Evolutionary conservation across 2,113 vertebrate species (phyloP).

Genomic region (Aptenodytes forsteri): DNA sequence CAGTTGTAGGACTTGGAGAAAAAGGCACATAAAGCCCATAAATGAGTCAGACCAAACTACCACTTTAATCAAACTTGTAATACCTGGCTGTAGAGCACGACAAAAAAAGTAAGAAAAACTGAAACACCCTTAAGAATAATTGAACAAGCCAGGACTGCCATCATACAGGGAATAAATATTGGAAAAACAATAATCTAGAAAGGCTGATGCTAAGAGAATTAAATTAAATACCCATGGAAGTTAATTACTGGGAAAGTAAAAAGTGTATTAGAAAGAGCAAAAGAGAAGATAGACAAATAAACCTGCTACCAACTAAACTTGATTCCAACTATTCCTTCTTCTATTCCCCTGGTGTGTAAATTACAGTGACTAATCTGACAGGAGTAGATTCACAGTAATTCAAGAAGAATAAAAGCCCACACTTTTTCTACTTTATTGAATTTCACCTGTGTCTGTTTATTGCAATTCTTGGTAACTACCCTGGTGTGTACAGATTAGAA

Average conservation of each 20-base stretch:
- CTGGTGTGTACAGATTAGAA: not conserved
- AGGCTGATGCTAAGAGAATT: conserved; percentile 34
- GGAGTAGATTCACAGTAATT: not conserved
- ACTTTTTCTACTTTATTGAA: not conserved
- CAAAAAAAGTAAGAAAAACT: conserved; percentile 19
- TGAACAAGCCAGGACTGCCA: conserved; percentile 15
- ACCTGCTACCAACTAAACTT: not conserved
- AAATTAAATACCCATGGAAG: conserved; percentile 45
- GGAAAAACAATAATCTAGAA: conserved; percentile 55
- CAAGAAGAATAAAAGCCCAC: not conserved
- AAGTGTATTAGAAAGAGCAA: not conserved
- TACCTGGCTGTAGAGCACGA: not conserved
- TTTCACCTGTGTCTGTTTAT: not conserved
- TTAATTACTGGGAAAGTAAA: conserved; percentile 46
- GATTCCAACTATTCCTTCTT: not conserved
- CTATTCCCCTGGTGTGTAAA: not conserved
- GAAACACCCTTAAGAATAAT: conserved; percentile 19
- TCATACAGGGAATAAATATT: conserved; percentile 51
- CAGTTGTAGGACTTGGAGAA: not conserved
- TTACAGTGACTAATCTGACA: not conserved
- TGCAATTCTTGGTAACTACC: not conserved
- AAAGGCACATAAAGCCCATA: not conserved
- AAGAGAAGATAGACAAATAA: conserved; percentile 25
- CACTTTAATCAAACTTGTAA: conserved; percentile 39
- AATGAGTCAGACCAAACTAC: conserved; percentile 24